Percentiles rank a stretch among this genome's conserved stretches.
Conservation (phyloP, 2,888 invertebrate genomes). For the Machimus rusticus region DNA sequence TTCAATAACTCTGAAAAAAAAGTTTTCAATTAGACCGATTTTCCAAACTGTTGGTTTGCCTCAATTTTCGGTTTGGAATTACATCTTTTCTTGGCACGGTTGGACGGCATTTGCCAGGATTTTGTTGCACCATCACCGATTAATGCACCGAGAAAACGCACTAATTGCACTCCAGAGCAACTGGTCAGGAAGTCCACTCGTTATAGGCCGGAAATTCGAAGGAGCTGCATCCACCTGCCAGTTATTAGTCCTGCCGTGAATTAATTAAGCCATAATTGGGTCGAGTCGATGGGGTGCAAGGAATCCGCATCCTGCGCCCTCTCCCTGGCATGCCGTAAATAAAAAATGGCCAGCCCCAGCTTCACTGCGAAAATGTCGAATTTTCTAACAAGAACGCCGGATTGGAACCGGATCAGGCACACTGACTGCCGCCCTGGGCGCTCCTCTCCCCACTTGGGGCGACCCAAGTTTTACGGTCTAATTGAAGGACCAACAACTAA, state of each 20-base stretch:
- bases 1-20: slow-evolving; percentile 38
- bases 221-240: background rate
- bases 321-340: background rate
- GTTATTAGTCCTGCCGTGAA: background rate
- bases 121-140: background rate
- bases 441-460: background rate
- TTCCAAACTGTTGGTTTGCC: slow-evolving; percentile 26
- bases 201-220: slow-evolving; percentile 9
- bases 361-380: background rate
- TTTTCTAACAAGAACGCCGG: slow-evolving; percentile 5
- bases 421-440: background rate
- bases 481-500: slow-evolving; percentile 25
- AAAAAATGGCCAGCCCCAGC: background rate
- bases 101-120: background rate
- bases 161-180: background rate
- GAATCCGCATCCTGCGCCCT: background rate
- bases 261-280: slow-evolving; percentile 34
- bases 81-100: background rate
- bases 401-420: background rate
- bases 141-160: background rate
- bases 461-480: slow-evolving; percentile 14
- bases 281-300: background rate
- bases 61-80: background rate
- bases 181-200: background rate
- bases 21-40: slow-evolving; percentile 40